These are phyloP conservation scores for Harpagoxenus sublaevis DNA, from an alignment of 2,888 invertebrate genomes.

Conservation along the genomic window DNA sequence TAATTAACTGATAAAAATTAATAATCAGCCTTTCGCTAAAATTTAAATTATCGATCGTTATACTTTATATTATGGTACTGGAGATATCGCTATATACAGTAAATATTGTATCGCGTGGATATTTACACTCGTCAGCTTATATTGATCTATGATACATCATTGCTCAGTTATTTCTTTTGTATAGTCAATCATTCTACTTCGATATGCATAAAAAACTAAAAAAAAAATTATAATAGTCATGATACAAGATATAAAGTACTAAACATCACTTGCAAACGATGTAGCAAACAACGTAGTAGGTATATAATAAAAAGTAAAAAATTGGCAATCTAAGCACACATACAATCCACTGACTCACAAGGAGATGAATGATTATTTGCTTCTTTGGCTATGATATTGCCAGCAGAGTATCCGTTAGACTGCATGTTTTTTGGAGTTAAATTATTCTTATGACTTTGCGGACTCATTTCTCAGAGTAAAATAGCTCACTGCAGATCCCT, in stretches of 20 bases:
- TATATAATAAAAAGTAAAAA: constrained; percentile 75
- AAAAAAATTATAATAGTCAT: neutral
- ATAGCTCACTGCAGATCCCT: constrained; percentile 63
- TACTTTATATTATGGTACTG: neutral
- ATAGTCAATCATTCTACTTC: neutral
- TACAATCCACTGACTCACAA: constrained; percentile 86
- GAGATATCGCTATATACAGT: too few species aligned
- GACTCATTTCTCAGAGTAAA: constrained; percentile 86
- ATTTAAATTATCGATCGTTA: neutral
- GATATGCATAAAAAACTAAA: neutral
- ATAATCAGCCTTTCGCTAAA: neutral
- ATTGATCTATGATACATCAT: neutral
- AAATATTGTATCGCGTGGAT: neutral
- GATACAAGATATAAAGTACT: neutral
- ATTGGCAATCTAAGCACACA: constrained; percentile 84
- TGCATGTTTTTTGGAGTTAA: constrained; percentile 83
- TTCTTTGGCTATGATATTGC: constrained; percentile 76
- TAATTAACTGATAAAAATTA: neutral
- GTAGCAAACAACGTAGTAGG: constrained; percentile 6
- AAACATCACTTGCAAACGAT: neutral
- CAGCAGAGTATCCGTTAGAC: constrained; percentile 82
- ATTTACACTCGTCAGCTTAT: neutral
- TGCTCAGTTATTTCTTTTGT: neutral
- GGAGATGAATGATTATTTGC: constrained; percentile 84
- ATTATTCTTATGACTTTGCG: constrained; percentile 87